A percentile compares a stretch with the other conserved stretches of the same genome.
These are phyloP conservation scores for Acipenser ruthenus DNA, from an alignment of 2,797 vertebrate genomes.

Conservation along the genomic window DNA sequence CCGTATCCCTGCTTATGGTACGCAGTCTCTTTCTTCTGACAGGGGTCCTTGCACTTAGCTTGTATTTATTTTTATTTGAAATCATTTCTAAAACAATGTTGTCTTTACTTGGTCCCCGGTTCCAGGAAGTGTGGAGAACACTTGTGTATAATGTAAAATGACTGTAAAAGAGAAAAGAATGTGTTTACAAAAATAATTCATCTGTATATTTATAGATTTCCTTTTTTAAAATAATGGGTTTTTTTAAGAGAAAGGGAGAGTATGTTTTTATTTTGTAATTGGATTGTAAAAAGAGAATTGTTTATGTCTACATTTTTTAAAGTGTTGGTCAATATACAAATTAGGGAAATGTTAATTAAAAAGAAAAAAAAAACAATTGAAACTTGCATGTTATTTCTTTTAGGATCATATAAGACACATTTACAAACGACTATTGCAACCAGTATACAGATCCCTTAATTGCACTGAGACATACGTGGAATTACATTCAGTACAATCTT, in stretches of 20 bases:
- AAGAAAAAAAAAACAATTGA: not conserved
- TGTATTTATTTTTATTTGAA: too few species aligned
- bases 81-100: too few species aligned
- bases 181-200: not conserved
- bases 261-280: not conserved
- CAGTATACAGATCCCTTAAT: not conserved
- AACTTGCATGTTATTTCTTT: too few species aligned
- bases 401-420: too few species aligned
- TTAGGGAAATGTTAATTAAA: not conserved
- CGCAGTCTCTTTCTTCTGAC: too few species aligned
- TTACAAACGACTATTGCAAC: too few species aligned
- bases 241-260: not conserved
- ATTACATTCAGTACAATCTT: too few species aligned
- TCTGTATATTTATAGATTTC: not conserved
- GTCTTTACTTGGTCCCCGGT: too few species aligned
- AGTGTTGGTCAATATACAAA: not conserved
- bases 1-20: too few species aligned
- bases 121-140: not conserved
- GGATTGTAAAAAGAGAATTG: not conserved
- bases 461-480: too few species aligned
- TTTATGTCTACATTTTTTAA: not conserved
- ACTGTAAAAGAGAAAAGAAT: not conserved
- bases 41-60: too few species aligned
- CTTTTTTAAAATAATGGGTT: not conserved
- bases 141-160: not conserved